Evolutionary conservation across 2,888 invertebrate genomes (phyloP), one percentile per base, ranked within the genome.

Genomic region (Chrysodeixis includens): DNA sequence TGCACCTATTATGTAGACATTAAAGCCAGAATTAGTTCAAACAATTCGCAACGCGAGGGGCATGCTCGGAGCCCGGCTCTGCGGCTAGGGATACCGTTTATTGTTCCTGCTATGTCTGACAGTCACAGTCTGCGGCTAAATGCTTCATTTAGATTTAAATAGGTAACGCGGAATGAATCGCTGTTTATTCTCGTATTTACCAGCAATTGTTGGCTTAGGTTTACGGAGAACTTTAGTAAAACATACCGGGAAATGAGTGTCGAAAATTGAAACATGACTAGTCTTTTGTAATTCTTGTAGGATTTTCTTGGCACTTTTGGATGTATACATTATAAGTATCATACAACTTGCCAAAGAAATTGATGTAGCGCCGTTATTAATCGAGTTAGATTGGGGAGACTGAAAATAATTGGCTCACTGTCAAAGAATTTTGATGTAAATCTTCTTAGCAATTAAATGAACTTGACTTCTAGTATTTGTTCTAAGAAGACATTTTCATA

Each of bases 11-110:
- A 82, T 74, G 81, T 66, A 76, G 71, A 73, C 75, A 69, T 70
- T 74, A 78, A 73, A 72, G 81, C 84, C 86, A 84, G 84, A 91
- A 88, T 91, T 90, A 90, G 90, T 88, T 83, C 78, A 83, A 86
- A 86, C 85, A 86, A 90, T 89, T 90, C 82, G 88, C 88, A 85
- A 86, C 83, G 80, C 83, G 86, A 87, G 83, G 81, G 81, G 83
- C 81, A 75, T 65, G 82, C 77, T 72, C 40, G 69, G 81, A 84
- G 74, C 82, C 79, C 73, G 60, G 70, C 58, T 51, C 57, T 64
- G 56, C 59, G 51, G 62, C 66, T 66, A 72, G 70, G 71, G 68
- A 67, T 68, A 61, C 65, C 67, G 75, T 70, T 64, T 76, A 70
- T 69, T 71, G 63, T 70, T 74, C 46, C 57, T 66, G 49, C 67